Base-by-base conservation (phyloP, 1,140 invertebrate genomes). In the Eubasilissa regina region DNA sequence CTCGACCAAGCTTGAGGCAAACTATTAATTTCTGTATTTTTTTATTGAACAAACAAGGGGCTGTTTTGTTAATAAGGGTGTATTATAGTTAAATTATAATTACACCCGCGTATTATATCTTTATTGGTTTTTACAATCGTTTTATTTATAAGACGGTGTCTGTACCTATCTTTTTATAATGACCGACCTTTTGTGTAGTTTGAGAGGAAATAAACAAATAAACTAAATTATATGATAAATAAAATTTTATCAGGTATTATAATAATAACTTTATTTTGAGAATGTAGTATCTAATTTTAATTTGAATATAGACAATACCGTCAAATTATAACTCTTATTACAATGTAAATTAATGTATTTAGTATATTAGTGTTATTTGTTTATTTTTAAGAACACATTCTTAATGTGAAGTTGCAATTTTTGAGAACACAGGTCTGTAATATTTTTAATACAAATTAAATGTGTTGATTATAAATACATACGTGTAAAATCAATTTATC, bases 51-150 rank as follows among this genome's bases (percentile, higher is more conserved):
- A 68, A 35, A 68, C 64, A 68, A 13, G 44, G 43, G 64, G 3
- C 64, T 47, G 9, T 47, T 68, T 68, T 25, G 25, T 62, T 62
- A 62, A 62, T 43, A 62, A 62, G 60, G 60, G 60, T 62, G n/a
- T 19, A 10, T 43, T 62, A 13, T 35, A 62, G 6, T 62, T 62
- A 62, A 43, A 25, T 62, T 62, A 44, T 62, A 62, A 62, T 62
- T 62, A 62, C 35, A 35, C 11, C 11, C 55, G 55, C 55, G 17
- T 15, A 19, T 58, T 15, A 58, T 58, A 58, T 58, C 55, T 58
- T 58, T 58, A 58, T 58, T 58, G 17, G 17, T 21, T 7, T 58
- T 58, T 58, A 35, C 55, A 11, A 17, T 56, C 53, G 21, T n/a
- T 58, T 58, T 58, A 58, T 58, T 58, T 8, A 11, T 19, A n/a